Base-by-base conservation (phyloP, 2,113 vertebrate genomes). In the Stictonetta naevosa region DNA sequence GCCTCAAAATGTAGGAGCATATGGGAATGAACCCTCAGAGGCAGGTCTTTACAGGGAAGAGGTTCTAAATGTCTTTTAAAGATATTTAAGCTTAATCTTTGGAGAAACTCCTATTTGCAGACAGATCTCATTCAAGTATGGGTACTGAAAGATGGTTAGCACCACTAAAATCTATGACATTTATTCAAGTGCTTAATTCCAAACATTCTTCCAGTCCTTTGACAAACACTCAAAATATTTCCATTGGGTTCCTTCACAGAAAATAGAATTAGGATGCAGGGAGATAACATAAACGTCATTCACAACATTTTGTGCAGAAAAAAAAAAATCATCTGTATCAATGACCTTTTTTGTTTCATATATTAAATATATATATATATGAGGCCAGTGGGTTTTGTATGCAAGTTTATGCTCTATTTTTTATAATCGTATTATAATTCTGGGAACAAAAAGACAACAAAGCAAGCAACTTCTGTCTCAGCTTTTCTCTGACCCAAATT, bases 401-500 rank as follows among this genome's bases (percentile, higher is more conserved):
- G 9, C 7, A 84, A 78, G 78, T 52, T n/a, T 78, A 19, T 42
- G 60, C 18, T 82, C 29, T 67, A 5, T 60, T 18, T 71, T 87
- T 87, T 60, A 53, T 83, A 87, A 90, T 73, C 1, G 0, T 31
- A 34, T 79, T 64, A 42, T 48, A 75, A 73, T 85, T 88, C 71
- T 53, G 42, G 48, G 40, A 95, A 79, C 18, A 53, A 72, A 84
- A 77, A 7, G 34, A 81, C 1, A 5, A 67, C 16, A 83, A 79
- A 96, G 26, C 29, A 83, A 83, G 12, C 29, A 72, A 10, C 20
- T 83, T 85, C 36, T n/a, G 20, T 40, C 60, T 67, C 56, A 88
- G 91, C 68, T 93, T 63, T 88, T 92, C 73, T 90, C 66, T 93
- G 88, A 88, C 85, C 48, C 38, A 97, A 95, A 91, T 91, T 88